phyloP scores from a whole-genome alignment of 2,113 vertebrate species.

The Thermophis baileyi region DNA sequence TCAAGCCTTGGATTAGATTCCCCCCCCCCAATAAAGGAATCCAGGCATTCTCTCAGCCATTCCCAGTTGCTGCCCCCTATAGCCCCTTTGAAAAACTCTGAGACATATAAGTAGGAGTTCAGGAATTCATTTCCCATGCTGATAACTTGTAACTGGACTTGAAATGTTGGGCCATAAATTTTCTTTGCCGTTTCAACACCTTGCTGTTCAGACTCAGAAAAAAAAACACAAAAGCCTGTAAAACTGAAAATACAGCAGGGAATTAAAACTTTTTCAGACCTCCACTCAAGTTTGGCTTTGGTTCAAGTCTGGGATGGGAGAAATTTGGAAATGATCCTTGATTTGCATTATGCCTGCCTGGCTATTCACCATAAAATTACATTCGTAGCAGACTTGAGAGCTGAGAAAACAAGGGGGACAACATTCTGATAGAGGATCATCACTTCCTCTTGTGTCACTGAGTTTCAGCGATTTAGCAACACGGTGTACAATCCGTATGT shows the following conservation, averaged over 20 bases:
- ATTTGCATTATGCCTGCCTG: not conserved
- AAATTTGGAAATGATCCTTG: not conserved
- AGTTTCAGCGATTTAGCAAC: not conserved
- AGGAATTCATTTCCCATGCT: constrained; percentile 10
- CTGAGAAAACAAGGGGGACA: not conserved
- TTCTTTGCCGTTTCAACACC: constrained; percentile 8
- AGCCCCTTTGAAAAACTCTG: not conserved
- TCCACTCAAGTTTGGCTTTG: constrained; percentile 1
- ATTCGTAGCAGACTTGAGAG: not conserved
- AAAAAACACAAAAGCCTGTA: not conserved
- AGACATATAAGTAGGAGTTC: not conserved
- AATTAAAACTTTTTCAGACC: constrained; percentile 17
- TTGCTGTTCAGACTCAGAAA: not conserved
- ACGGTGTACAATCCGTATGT: not conserved
- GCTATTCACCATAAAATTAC: not conserved
- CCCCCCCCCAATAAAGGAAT: not conserved
- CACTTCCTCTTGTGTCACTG: not conserved
- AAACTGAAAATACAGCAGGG: constrained; percentile 12
- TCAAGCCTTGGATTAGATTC: not conserved
- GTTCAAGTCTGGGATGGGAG: not conserved
- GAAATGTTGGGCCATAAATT: constrained; percentile 18
- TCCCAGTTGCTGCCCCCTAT: constrained; percentile 7
- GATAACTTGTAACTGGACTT: constrained; percentile 11
- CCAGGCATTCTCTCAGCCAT: not conserved
- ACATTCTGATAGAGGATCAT: not conserved